A percentile compares a stretch with the other conserved stretches of the same genome.
Evolutionary conservation across 2,797 vertebrate species (phyloP).

Genomic region (Fistularia tabacaria): DNA sequence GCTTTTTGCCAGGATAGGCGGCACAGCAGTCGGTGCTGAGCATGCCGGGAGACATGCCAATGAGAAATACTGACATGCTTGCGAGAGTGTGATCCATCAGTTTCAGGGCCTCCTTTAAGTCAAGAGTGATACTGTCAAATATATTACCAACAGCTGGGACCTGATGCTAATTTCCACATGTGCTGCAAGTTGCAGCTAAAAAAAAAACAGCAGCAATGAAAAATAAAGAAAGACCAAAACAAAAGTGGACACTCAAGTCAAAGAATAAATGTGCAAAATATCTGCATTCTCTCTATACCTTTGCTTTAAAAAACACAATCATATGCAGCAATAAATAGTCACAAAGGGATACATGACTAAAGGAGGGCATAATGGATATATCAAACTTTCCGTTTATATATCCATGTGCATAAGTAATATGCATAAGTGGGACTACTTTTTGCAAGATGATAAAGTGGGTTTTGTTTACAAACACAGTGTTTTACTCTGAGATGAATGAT

Average conservation of each 20-base stretch:
- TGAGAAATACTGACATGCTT: conserved; percentile 20
- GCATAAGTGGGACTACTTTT: conserved; percentile 10
- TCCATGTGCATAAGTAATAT: too few species aligned
- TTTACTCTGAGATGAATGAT: conserved; percentile 73
- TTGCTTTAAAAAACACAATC: conserved; percentile 1
- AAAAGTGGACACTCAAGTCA: conserved; percentile 5
- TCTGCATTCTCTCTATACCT: conserved; percentile 9
- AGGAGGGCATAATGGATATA: neutral
- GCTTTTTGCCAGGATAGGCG: conserved; percentile 18
- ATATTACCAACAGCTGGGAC: conserved; percentile 1
- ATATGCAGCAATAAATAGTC: neutral
- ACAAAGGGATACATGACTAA: neutral
- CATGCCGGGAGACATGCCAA: conserved; percentile 21
- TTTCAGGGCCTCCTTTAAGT: neutral
- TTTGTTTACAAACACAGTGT: conserved; percentile 88
- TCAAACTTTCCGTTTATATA: too few species aligned
- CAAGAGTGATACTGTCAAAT: too few species aligned
- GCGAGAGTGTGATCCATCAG: conserved; percentile 10
- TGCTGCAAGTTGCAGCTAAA: too few species aligned
- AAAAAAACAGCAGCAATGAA: neutral
- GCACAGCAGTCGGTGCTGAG: conserved; percentile 25
- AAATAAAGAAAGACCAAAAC: conserved; percentile 2
- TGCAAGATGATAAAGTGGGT: conserved; percentile 65
- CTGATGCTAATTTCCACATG: neutral
- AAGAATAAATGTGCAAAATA: conserved; percentile 15